Evolutionary conservation across 2,888 invertebrate species (phyloP), one percentile per base, ranked within the genome.

Genomic region (Chrysopilus asiliformis): DNA sequence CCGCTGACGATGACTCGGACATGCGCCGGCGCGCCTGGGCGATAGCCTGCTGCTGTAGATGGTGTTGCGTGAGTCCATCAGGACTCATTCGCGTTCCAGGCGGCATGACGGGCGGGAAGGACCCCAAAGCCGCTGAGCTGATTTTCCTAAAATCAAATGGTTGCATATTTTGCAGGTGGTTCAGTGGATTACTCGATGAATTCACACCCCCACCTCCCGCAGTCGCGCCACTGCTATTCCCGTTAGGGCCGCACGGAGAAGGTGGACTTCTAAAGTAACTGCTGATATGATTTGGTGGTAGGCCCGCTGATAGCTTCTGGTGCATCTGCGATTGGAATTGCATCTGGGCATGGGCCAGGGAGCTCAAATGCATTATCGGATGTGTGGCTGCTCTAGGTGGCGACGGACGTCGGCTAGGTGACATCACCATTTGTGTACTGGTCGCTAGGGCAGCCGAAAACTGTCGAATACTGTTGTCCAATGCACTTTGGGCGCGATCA

Each of bases 81-180:
- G 60, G 57, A 45, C 57, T 57, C 41, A 56, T 47, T 20, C 51
- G 46, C 4, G 55, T 36, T 44, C 50, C 49, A 40, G 40, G 47
- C 10, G 50, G 49, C 35, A 56, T 51, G 31, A 53, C 51, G 6
- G 55, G 49, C 8, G 56, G 62, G 49, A 69, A 67, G 9, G 66
- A 66, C 35, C 67, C 60, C 41, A 68, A 59, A 14, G 71, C 67
- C 9, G 55, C 54, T 10, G 57, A 51, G 37, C 73, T 71, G 26
- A 79, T 65, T 49, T 86, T 86, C 19, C 90, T 75, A 56, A 84
- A 91, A 60, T 93, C 91, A 58, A 90, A 90, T 1, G 93, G 91
- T 56, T 93, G 91, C 91, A 94, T 91, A 52, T 81, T 91, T 65
- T 91, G 90, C 32, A 93, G 68, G 51, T 86, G 77, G 60, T 83